Conservation (phyloP, 2,113 vertebrate genomes). For the Spheniscus mendiculus region DNA sequence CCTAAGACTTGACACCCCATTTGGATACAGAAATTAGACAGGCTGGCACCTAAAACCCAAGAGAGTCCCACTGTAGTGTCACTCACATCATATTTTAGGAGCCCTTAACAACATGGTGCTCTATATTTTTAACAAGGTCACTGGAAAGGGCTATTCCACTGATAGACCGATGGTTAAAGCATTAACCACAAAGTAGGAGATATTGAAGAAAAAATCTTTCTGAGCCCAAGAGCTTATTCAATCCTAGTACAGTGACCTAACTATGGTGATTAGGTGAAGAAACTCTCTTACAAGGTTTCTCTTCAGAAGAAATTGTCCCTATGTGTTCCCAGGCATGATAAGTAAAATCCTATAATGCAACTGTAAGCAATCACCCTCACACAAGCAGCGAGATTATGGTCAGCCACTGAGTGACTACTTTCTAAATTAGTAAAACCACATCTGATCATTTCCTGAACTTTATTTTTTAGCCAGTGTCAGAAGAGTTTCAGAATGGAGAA, state of each 20-base stretch:
- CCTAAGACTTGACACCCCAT: not conserved
- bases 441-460: not conserved
- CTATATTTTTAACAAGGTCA: not conserved
- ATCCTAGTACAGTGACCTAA: not conserved
- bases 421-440: not conserved
- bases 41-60: not conserved
- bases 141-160: not conserved
- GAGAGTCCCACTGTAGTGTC: not conserved
- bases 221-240: not conserved
- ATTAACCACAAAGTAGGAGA: not conserved
- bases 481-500: slow-evolving; percentile 97
- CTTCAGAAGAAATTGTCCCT: not conserved
- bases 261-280: not conserved
- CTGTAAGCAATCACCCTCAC: not conserved
- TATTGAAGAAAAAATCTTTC: not conserved
- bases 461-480: slow-evolving; percentile 88
- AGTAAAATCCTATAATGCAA: not conserved
- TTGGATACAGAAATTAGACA: not conserved
- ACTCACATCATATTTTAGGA: not conserved
- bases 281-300: not conserved
- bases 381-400: not conserved
- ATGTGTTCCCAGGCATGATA: not conserved
- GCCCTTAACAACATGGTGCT: not conserved
- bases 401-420: not conserved
- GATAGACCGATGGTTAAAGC: not conserved